These are phyloP conservation scores for Echiichthys vipera DNA, from an alignment of 2,797 vertebrate species.

Conservation along the genomic window DNA sequence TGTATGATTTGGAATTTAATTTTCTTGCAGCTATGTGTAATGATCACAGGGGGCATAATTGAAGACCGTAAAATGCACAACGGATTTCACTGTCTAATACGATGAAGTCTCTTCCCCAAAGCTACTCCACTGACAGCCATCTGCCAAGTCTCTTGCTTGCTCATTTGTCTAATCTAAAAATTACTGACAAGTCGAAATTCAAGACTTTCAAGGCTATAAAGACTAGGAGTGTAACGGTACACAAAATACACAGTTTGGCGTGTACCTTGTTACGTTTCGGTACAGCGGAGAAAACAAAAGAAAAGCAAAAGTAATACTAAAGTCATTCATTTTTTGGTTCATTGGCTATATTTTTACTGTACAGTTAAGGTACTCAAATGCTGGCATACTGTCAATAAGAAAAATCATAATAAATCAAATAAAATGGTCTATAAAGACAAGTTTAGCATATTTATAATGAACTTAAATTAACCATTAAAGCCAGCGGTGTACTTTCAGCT, in stretches of 20 bases:
- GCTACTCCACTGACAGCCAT: conserved; percentile 73
- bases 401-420: not conserved
- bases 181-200: conserved; percentile 60
- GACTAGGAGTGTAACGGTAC: not conserved
- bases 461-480: not conserved
- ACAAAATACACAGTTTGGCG: not conserved
- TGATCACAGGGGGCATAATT: conserved; percentile 63
- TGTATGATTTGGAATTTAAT: conserved; percentile 32
- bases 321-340: not conserved
- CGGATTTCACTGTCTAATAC: conserved; percentile 66
- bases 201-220: conserved; percentile 44
- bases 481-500: not conserved
- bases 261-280: not conserved
- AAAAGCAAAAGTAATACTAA: not conserved
- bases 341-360: not conserved
- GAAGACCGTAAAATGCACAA: conserved; percentile 71
- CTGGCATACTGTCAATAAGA: not conserved
- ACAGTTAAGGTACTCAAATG: not conserved
- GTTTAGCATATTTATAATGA: not conserved
- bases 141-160: conserved; percentile 64
- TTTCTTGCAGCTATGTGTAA: conserved; percentile 30
- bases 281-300: not conserved
- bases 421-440: not conserved
- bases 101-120: conserved; percentile 70
- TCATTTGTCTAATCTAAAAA: conserved; percentile 68